Base-by-base conservation (phyloP, 2,113 vertebrate species). In the Cyprinodon brontotheroides region DNA sequence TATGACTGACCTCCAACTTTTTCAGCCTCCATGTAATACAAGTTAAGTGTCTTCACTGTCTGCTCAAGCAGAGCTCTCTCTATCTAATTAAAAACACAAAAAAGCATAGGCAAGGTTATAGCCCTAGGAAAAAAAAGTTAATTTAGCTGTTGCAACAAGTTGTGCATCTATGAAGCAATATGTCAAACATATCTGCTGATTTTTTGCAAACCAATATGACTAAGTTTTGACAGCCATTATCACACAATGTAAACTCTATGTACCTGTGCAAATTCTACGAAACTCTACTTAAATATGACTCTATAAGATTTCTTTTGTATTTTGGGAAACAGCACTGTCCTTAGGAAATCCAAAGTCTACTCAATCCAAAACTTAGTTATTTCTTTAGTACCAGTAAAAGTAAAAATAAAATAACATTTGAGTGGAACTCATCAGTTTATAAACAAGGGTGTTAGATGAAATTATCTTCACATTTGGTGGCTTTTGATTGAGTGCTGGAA, bases 1-100 rank as follows among this genome's bases (percentile, higher is more conserved):
- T 99, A 99, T 0, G 98, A 98, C 89, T 97, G 97, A 77, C 97
- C 96, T 60, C 98, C 97, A 0, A 99, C 98, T 92, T 98, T 99
- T 94, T 99, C 98, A 0, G 98, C 98, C 86, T 99, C 98, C 0
- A 94, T 93, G 0, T 99, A 99, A 81, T 95, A 98, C 72, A 93
- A 90, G 1, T 99, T 99, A n/a, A 99, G 95, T 1, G 95, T 99
- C 94, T 98, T 99, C 92, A 99, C 96, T 0, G 97, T 99, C 89
- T 98, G 96, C 81, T 99, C 98, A 0, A 99, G 97, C 79, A 99
- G 93, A 39, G 96, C 95, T 82, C 95, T 93, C 87, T 99, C 98
- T 0, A 99, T 97, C 98, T 99, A 92, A 83, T 85, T 75, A 73
- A 82, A 79, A 67, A 81, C 61, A 89, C 37, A 82, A 22, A 78